Base-by-base conservation (phyloP, 2,797 vertebrate genomes). In the Benthosema pterotum region DNA sequence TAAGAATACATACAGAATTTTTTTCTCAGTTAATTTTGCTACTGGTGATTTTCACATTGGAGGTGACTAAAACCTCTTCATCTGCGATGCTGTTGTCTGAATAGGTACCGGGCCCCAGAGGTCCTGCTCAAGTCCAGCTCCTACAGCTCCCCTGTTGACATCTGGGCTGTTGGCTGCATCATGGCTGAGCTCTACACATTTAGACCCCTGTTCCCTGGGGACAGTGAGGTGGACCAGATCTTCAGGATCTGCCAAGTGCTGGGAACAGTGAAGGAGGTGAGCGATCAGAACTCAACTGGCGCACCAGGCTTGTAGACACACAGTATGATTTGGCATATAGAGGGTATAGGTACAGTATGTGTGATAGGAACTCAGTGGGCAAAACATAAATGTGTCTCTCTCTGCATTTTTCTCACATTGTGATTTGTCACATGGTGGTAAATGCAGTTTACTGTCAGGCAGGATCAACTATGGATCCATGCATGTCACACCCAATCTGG, bases 241-340 rank as follows among this genome's bases (percentile, higher is more conserved):
- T 96, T 96, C 85, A 95, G 95, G 88, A 95, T 96, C 71, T 96
- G 95, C 85, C 94, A 96, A 83, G 94, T 96, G 14, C 87, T 96
- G 73, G 95, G 94, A 47, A 94, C 94, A 52, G 93, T 94, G 7
- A 94, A 92, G 75, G 95, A 94, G 86, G 95, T 94, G 73, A 79
- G 83, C 67, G 25, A 6, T 25, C 22, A 25, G 22, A n/a, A 25
- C 22, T 25, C 22, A 25, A 25, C 22, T 25, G 22, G 22, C 22
- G 5, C 22, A 25, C 22, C 22, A 25, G 22, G 2, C 22, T 25
- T 25, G 22, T 25, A 25, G 1, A 25, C 22, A 25, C 22, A 25
- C 5, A 25, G n/a, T n/a, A n/a, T n/a, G n/a, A n/a, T n/a, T n/a
- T 3, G 22, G 3, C 22, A 25, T 25, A 22, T 25, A 25, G 3